Evolutionary conservation across 92 coral and sea anemone species (phyloP).

Genomic region (Epizoanthus ramosus): DNA sequence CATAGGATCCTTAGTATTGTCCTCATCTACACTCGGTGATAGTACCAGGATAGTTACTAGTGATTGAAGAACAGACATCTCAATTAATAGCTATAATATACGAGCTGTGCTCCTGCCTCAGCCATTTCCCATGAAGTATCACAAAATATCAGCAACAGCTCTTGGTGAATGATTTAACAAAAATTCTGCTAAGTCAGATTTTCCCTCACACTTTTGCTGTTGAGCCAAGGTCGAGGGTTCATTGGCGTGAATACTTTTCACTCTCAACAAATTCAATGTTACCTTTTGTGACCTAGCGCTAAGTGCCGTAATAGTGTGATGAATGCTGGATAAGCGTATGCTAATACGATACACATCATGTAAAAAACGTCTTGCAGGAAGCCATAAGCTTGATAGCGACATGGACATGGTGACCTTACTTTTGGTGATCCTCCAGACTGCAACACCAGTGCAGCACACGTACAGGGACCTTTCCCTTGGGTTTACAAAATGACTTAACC

Average conservation of each 20-base stretch:
- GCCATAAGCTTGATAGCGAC: slow-evolving; percentile 49
- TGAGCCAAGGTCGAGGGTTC: slow-evolving; percentile 38
- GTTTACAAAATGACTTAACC: slow-evolving; percentile 18
- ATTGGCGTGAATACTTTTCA: slow-evolving; percentile 60
- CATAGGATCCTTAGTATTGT: not conserved
- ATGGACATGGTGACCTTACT: slow-evolving; percentile 45
- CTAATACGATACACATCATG: slow-evolving; percentile 37
- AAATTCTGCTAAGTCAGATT: slow-evolving; percentile 49
- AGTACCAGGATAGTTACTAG: slow-evolving; percentile 19
- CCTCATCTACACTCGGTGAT: slow-evolving; percentile 11
- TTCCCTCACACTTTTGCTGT: slow-evolving; percentile 52
- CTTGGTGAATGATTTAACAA: slow-evolving; percentile 39
- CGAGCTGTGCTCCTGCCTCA: too few relatives aligned
- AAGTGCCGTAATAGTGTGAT: slow-evolving; percentile 65
- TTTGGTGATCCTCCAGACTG: slow-evolving; percentile 39
- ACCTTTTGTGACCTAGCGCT: slow-evolving; percentile 55
- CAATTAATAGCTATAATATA: too few relatives aligned
- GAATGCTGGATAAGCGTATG: slow-evolving; percentile 46
- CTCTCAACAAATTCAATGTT: slow-evolving; percentile 47
- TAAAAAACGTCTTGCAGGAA: slow-evolving; percentile 44
- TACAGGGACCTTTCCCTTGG: not conserved
- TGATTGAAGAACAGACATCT: slow-evolving; percentile 33
- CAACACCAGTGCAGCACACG: slow-evolving; percentile 42
- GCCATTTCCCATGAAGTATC: too few relatives aligned
- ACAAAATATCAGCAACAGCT: slow-evolving; percentile 43